Percentiles rank a stretch among this genome's conserved stretches.
phyloP scores from a whole-genome alignment of 2,113 vertebrate genomes.

The Nibea coibor region DNA sequence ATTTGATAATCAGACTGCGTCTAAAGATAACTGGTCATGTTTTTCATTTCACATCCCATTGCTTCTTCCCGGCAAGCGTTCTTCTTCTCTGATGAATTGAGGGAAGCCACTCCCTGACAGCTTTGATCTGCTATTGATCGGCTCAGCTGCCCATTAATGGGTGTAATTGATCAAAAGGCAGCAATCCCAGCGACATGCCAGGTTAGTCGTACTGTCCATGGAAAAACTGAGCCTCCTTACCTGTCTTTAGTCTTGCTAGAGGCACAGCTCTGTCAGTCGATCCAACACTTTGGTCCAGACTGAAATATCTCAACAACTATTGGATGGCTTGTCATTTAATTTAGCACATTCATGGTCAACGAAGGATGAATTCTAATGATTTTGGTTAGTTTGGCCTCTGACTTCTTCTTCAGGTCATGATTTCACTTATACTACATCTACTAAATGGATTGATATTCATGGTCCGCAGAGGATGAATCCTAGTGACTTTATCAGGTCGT shows the following conservation, averaged over 20 bases:
- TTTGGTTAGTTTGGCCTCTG: not conserved
- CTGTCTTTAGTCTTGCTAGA: not conserved
- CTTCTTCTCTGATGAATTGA: slow-evolving; percentile 67
- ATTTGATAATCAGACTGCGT: slow-evolving; percentile 39
- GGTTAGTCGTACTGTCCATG: slow-evolving; percentile 1
- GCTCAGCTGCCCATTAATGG: slow-evolving; percentile 73
- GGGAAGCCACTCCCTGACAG: slow-evolving; percentile 68
- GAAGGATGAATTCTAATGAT: not conserved
- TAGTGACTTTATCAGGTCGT: not conserved
- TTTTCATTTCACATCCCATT: slow-evolving; percentile 70
- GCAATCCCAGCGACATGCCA: slow-evolving; percentile 20
- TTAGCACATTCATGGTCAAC: not conserved
- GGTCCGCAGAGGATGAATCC: no score
- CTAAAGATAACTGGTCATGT: slow-evolving; percentile 62
- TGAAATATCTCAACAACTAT: not conserved
- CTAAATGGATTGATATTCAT: not conserved
- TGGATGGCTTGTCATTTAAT: not conserved
- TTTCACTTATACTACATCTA: not conserved
- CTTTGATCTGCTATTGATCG: slow-evolving; percentile 83
- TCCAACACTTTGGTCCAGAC: not conserved
- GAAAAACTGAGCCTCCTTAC: not conserved
- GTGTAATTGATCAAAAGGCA: slow-evolving; percentile 68
- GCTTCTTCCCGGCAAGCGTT: slow-evolving; percentile 40
- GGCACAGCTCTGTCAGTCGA: not conserved
- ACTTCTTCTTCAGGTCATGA: not conserved